phyloP scores from a whole-genome alignment of 1,140 invertebrate genomes.

The Drosophila kurseongensis region DNA sequence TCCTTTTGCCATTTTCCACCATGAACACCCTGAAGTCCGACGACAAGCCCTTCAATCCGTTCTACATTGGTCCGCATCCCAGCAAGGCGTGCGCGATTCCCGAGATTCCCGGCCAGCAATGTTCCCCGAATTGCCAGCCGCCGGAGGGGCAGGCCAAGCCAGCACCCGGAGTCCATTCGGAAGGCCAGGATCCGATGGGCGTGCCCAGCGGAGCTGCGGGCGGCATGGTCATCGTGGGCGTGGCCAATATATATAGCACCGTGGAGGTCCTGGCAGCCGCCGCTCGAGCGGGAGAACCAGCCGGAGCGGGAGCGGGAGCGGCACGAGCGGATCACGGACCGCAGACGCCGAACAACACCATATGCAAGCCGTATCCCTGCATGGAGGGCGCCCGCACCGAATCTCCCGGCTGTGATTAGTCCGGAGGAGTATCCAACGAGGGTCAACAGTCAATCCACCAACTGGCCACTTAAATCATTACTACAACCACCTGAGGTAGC shows the following conservation, averaged over 20 bases:
- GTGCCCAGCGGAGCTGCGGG: not conserved
- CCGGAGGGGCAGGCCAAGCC: not conserved
- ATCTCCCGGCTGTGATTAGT: not conserved
- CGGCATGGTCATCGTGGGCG: constrained; percentile 20
- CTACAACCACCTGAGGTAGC: constrained; percentile 1
- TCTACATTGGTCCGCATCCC: constrained; percentile 71
- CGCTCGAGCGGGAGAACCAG: not conserved
- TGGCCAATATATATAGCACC: constrained; percentile 29
- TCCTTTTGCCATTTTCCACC: not conserved
- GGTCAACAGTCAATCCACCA: not conserved
- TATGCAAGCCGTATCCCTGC: constrained; percentile 29
- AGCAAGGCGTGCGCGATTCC: constrained; percentile 48
- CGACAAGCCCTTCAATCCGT: constrained; percentile 62
- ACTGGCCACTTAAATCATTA: not conserved
- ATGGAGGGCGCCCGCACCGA: constrained; percentile 9
- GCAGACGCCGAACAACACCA: not conserved
- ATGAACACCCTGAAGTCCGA: constrained; percentile 3
- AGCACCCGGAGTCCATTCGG: not conserved
- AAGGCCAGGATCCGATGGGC: not conserved
- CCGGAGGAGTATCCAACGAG: not conserved
- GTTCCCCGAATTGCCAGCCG: constrained; percentile 39
- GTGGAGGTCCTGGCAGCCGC: not conserved
- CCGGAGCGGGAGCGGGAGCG: not conserved
- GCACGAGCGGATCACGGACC: not conserved
- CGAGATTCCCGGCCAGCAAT: constrained; percentile 16